These are phyloP conservation scores for Stegana nigrithorax DNA, from an alignment of 2,888 invertebrate genomes.

Conservation along the genomic window DNA sequence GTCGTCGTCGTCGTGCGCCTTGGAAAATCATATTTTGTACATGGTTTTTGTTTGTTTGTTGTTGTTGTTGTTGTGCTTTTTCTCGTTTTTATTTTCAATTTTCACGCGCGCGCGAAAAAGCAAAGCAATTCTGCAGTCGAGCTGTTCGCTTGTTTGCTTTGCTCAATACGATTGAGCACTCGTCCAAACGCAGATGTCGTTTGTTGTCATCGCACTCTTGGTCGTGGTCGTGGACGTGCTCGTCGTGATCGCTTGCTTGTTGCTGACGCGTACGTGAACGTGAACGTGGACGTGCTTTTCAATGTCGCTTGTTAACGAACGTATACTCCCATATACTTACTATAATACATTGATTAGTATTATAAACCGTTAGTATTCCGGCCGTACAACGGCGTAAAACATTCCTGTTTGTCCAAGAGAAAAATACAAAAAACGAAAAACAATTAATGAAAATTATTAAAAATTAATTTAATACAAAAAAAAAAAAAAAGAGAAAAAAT, in stretches of 20 bases:
- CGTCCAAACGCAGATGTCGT: constrained; percentile 42
- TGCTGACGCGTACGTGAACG: background rate
- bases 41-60: background rate
- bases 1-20: constrained; percentile 21
- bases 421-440: no score
- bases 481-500: no score
- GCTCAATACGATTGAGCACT: constrained; percentile 49
- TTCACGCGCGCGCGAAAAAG: constrained; percentile 4
- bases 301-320: background rate
- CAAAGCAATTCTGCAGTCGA: constrained; percentile 7
- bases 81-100: constrained; percentile 17
- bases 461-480: no score
- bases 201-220: constrained; percentile 18
- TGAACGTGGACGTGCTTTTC: constrained; percentile 1
- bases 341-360: no score
- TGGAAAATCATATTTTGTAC: constrained; percentile 36
- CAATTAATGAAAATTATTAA: no score
- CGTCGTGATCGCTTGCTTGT: constrained; percentile 3
- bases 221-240: constrained; percentile 35
- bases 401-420: no score
- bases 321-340: no score
- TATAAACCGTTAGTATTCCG: no score
- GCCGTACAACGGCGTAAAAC: no score
- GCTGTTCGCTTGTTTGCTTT: constrained; percentile 18
- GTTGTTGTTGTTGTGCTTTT: background rate